Percentiles rank a stretch among this genome's conserved stretches.
Evolutionary conservation across 1,140 invertebrate species (phyloP).

Genomic region (Heterodera carotae): DNA sequence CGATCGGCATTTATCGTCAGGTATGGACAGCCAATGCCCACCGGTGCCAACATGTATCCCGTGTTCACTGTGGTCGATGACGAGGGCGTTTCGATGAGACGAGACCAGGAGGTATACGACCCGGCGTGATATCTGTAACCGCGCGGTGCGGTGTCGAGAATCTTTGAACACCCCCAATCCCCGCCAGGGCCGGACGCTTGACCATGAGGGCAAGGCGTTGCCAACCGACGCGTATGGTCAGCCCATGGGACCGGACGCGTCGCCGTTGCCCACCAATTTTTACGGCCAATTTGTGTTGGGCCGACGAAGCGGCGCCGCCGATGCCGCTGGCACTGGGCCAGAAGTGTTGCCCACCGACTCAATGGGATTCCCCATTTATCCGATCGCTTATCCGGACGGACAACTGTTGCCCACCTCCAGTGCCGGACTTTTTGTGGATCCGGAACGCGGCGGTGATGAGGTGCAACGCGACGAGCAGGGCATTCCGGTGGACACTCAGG

Average conservation of each 20-base stretch:
- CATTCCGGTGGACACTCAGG: slow-evolving; percentile 34
- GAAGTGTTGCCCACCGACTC: slow-evolving; percentile 26
- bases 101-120: not conserved
- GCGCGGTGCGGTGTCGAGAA: too few species aligned
- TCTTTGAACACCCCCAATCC: not conserved
- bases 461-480: slow-evolving; percentile 40
- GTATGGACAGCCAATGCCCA: slow-evolving; percentile 28
- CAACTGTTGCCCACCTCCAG: slow-evolving; percentile 43
- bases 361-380: slow-evolving; percentile 15
- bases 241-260: slow-evolving; percentile 42
- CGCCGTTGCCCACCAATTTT: slow-evolving; percentile 49
- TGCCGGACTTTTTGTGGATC: slow-evolving; percentile 38
- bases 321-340: too few species aligned
- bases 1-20: too few species aligned
- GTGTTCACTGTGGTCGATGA: slow-evolving; percentile 30
- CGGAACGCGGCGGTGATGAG: slow-evolving; percentile 35
- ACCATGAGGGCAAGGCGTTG: slow-evolving; percentile 41
- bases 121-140: too few species aligned
- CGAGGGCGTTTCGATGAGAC: slow-evolving; percentile 10
- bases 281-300: slow-evolving; percentile 40
- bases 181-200: slow-evolving; percentile 15
- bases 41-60: slow-evolving; percentile 15
- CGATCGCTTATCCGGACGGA: slow-evolving; percentile 43
- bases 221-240: slow-evolving; percentile 48
- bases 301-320: too few species aligned